Percentiles rank a stretch among this genome's conserved stretches.
Evolutionary conservation across 2,888 invertebrate species (phyloP).

Genomic region (Drosophila emarginata): DNA sequence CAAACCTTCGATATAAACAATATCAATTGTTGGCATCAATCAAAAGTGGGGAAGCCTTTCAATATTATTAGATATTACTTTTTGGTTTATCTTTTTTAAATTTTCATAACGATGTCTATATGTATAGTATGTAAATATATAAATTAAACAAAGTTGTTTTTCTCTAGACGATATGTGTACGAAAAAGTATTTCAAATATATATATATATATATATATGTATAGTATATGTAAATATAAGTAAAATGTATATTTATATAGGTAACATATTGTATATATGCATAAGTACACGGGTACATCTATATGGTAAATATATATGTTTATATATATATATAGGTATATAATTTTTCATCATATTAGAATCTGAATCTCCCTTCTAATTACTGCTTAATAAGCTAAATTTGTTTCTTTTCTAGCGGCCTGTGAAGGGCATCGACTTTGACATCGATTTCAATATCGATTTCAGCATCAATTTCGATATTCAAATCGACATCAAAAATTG

Average conservation of each 20-base stretch:
- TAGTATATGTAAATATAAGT: constrained; percentile 28
- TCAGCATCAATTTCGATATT: constrained; percentile 26
- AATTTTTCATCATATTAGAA: constrained; percentile 25
- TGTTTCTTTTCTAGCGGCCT: constrained; percentile 74
- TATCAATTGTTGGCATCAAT: constrained; percentile 3
- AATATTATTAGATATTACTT: constrained; percentile 12
- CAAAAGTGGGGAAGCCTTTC: constrained; percentile 55
- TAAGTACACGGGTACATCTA: constrained; percentile 32
- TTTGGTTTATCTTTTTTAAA: constrained; percentile 28
- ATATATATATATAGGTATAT: constrained; percentile 38
- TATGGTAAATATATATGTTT: constrained; percentile 24
- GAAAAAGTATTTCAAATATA: constrained; percentile 50
- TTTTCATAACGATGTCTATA: constrained; percentile 51
- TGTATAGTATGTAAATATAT: constrained; percentile 35
- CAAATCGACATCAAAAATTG: neutral
- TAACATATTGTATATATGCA: constrained; percentile 42
- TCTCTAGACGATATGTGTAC: constrained; percentile 60
- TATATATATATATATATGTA: constrained; percentile 31
- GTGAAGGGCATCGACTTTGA: neutral
- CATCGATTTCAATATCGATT: constrained; percentile 3
- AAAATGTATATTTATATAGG: constrained; percentile 36
- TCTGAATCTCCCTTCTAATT: constrained; percentile 20
- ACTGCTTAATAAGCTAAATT: constrained; percentile 32
- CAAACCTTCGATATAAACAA: constrained; percentile 7
- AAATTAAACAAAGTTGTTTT: constrained; percentile 33